A percentile compares a stretch with the other conserved stretches of the same genome.
phyloP scores from a whole-genome alignment of 2,888 invertebrate genomes.

The Drosophila mayaguana region DNA sequence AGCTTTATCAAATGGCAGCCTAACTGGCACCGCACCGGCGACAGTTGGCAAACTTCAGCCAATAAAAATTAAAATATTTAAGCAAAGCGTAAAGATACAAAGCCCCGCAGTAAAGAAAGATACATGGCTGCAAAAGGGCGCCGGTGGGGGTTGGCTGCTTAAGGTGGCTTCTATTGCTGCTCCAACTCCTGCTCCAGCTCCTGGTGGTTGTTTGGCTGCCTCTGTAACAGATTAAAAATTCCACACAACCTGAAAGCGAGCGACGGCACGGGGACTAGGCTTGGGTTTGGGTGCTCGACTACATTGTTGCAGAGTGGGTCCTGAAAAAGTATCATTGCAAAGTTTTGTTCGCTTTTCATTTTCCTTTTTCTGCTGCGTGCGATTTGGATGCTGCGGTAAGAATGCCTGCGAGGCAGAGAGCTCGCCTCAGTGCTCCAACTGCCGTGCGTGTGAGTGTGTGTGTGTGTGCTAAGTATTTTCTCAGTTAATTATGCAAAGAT shows the following conservation, averaged over 20 bases:
- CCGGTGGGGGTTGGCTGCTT: background rate
- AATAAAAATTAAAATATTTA: constrained; percentile 81
- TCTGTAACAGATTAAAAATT: constrained; percentile 75
- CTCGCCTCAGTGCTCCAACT: constrained; percentile 31
- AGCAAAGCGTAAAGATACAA: constrained; percentile 78
- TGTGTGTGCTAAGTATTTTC: constrained; percentile 72
- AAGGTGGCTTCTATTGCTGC: constrained; percentile 20
- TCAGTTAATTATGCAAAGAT: constrained; percentile 81
- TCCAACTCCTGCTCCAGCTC: constrained; percentile 7
- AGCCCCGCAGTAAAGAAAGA: constrained; percentile 76
- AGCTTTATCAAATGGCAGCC: constrained; percentile 69
- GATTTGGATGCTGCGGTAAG: constrained; percentile 68
- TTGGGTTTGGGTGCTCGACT: constrained; percentile 1
- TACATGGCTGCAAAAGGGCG: constrained; percentile 53
- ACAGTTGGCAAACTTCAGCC: constrained; percentile 72
- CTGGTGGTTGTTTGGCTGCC: constrained; percentile 58
- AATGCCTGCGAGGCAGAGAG: constrained; percentile 67
- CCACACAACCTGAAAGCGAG: constrained; percentile 71
- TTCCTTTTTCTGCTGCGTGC: constrained; percentile 56
- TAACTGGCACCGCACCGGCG: constrained; percentile 45
- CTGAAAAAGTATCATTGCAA: constrained; percentile 75
- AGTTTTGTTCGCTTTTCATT: constrained; percentile 62
- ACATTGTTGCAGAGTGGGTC: constrained; percentile 9
- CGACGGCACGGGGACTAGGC: background rate
- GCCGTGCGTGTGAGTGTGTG: constrained; percentile 11